phyloP scores from a whole-genome alignment of 2,113 vertebrate genomes.

The Columba janthina region DNA sequence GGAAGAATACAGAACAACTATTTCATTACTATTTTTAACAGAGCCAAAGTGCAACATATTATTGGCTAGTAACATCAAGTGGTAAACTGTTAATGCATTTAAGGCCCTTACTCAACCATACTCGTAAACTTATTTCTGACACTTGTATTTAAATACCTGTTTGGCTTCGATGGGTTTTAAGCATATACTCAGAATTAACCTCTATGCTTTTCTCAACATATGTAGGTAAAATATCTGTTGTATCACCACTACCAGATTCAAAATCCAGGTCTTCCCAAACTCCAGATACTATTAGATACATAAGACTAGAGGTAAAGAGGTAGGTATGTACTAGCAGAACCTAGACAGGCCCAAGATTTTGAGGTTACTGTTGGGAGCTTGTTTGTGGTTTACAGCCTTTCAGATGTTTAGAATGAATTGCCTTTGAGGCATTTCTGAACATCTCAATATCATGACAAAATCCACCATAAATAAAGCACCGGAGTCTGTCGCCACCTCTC shows the following conservation, averaged over 20 bases:
- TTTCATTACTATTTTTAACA: constrained; percentile 15
- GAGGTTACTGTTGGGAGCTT: neutral
- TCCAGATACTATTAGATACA: neutral
- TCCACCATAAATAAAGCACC: neutral
- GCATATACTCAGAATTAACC: constrained; percentile 59
- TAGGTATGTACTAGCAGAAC: neutral
- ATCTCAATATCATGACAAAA: neutral
- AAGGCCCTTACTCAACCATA: constrained; percentile 41
- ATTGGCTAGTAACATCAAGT: constrained; percentile 13
- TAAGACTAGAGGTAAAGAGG: neutral
- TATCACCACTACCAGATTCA: neutral
- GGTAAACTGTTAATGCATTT: constrained; percentile 36
- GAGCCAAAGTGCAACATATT: neutral
- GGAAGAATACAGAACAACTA: neutral
- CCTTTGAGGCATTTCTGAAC: neutral
- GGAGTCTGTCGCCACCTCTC: neutral
- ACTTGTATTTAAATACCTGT: constrained; percentile 40
- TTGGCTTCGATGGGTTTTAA: constrained; percentile 26
- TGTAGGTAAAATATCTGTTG: neutral
- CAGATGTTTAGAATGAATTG: neutral
- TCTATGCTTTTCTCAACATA: neutral
- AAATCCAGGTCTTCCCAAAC: neutral
- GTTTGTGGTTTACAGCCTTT: neutral
- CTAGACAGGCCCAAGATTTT: neutral
- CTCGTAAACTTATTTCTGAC: constrained; percentile 37